Conservation (phyloP, 2,797 vertebrate species). For the Chrysocyon brachyurus region DNA sequence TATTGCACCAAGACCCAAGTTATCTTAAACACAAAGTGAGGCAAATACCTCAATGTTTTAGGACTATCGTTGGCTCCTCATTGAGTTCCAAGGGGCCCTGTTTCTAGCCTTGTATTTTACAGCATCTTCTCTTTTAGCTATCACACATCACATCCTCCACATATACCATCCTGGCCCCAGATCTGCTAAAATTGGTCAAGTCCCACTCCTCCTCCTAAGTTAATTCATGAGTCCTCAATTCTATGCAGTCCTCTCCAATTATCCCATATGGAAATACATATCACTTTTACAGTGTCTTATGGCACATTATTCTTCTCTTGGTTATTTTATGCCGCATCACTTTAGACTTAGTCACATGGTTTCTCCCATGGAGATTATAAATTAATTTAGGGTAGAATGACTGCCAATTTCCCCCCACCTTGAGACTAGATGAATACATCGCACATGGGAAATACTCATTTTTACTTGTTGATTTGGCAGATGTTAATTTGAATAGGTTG, state of each 20-base stretch:
- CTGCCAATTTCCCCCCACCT: accelerated
- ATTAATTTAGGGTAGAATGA: background rate
- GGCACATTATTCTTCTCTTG: background rate
- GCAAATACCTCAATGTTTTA: accelerated
- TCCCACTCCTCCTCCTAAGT: background rate
- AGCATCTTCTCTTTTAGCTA: accelerated
- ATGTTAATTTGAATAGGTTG: background rate
- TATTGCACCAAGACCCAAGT: background rate
- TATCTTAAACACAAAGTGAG: background rate
- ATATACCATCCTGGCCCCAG: accelerated
- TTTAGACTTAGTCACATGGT: accelerated
- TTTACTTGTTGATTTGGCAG: background rate
- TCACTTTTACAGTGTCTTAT: background rate
- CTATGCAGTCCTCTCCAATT: accelerated
- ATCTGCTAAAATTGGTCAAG: accelerated
- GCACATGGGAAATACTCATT: accelerated
- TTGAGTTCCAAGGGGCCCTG: accelerated
- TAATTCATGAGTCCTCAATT: background rate
- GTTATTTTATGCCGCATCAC: too few species aligned
- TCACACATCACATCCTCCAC: accelerated
- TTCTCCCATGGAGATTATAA: background rate
- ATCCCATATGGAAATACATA: accelerated
- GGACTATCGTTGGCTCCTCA: accelerated
- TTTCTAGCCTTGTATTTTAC: accelerated
- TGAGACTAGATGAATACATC: background rate